Base-by-base conservation (phyloP, 2,797 vertebrate genomes). In the Stomatorhinus walkeri region DNA sequence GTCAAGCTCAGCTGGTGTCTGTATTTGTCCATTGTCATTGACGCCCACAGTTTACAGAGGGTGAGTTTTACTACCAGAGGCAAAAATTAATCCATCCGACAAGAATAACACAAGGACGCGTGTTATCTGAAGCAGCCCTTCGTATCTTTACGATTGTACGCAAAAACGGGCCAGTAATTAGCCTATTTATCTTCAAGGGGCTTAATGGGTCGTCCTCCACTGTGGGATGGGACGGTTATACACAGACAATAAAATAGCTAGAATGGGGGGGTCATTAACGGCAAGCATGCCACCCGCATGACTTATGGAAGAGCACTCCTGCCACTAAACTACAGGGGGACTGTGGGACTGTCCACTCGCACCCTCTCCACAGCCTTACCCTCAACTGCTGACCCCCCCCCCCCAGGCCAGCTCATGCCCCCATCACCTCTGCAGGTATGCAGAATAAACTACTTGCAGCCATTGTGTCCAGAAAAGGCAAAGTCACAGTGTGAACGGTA, bases 341-440 rank as follows among this genome's bases (percentile, higher is more conserved):
- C 61, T 3, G 28, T 32, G 64, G 10, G 43, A 36, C 32, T n/a
- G 51, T n/a, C 36, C 32, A 36, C 6, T 32, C 10, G 43, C 54
- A 28, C n/a, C 40, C 43, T 52, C 59, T 85, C 46, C 43, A 22
- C 10, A 56, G 51, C 68, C 32, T 68, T 14, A 3, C 51, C 40
- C 16, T n/a, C 16, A 64, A 0, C 90, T 68, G 8, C 0, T 22
- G 19, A 90, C 89, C 90, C 87, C 87, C n/a, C 46, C 36, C 46
- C 16, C 3, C 8, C 6, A 46, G 6, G n/a, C 22, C 14, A 28
- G 56, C 6, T 87, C 59, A 76, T 7, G 46, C 32, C 72, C 48
- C 43, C 86, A 54, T 64, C 19, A 88, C 51, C 24, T 36, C 54
- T 64, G 79, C 56, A 49, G 87, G 16, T 8, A 87, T 83, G 32